Base-by-base conservation (phyloP, 2,888 invertebrate species). In the Leucania comma region DNA sequence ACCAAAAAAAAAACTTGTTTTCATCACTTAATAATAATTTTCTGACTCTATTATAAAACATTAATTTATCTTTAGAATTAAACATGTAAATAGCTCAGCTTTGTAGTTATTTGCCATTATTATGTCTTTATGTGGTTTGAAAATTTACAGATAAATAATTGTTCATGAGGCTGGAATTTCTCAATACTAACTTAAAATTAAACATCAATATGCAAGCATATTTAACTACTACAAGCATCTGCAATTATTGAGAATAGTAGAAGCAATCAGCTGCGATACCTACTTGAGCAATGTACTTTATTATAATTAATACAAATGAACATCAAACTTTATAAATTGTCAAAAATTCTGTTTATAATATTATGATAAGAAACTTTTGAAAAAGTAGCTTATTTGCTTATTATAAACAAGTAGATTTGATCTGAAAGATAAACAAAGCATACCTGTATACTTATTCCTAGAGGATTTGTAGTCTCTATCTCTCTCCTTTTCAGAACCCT, bases 361-460 rank as follows among this genome's bases (percentile, higher is more conserved):
- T 35, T 17, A 51, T 17, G 10, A 8, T 60, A 46, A 62, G 26
- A 0, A 29, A 46, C 6, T 61, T 70, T 14, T 22, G 32, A n/a
- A 29, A 42, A 32, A 5, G 10, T 29, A 56, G 24, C 14, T 6
- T n/a, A 35, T 35, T 17, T 29, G 20, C 22, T 72, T n/a, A 14
- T 32, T 32, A 42, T 51, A 51, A 3, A 68, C 14, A 48, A 24
- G 10, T n/a, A 50, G 24, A 20, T 29, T 38, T 24, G 35, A 29
- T 17, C 14, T 57, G 14, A 46, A 54, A 42, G 20, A n/a, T 17
- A 50, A 70, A 26, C 0, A 61, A 32, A 65, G 69, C 90, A 94
- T 96, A 98, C 98, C 98, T 96, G 98, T 97, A 97, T 98, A 98
- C 97, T 98, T 98, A 96, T 98, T 98, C 96, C 98, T 98, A 96